These are phyloP conservation scores for Nineta flava DNA, from an alignment of 2,888 invertebrate species.

Conservation along the genomic window DNA sequence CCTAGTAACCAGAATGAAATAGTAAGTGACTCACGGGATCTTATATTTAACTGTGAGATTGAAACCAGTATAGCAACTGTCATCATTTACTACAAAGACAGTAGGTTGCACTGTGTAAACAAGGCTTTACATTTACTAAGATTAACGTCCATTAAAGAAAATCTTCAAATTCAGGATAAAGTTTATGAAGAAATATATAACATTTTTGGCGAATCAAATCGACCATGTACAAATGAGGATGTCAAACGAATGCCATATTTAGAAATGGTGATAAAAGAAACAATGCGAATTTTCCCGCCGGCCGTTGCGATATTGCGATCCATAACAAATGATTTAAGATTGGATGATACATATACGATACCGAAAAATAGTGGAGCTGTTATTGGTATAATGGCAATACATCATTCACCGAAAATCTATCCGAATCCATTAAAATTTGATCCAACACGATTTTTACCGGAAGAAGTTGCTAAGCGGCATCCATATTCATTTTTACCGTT, in stretches of 20 bases:
- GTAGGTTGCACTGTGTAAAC: too few relatives aligned
- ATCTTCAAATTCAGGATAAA: neutral
- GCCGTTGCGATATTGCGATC: neutral
- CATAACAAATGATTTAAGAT: neutral
- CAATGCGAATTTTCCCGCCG: neutral
- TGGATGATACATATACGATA: neutral
- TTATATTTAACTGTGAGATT: too few relatives aligned
- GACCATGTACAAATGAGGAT: neutral
- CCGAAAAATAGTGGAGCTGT: neutral
- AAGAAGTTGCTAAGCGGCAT: conserved; percentile 16
- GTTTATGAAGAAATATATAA: neutral
- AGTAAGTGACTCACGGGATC: too few relatives aligned
- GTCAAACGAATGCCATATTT: neutral
- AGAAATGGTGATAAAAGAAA: neutral
- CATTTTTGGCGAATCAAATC: neutral
- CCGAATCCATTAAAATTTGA: conserved; percentile 10
- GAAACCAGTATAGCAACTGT: too few relatives aligned
- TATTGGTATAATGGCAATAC: neutral
- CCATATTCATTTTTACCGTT: conserved; percentile 17
- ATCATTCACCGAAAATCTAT: conserved; percentile 5
- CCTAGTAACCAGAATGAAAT: too few relatives aligned
- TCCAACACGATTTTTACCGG: conserved; percentile 19
- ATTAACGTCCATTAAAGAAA: too few relatives aligned
- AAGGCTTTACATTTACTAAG: too few relatives aligned
- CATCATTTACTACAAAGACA: too few relatives aligned